phyloP scores from a whole-genome alignment of 2,797 vertebrate species.

The Enteromius radiatus region DNA sequence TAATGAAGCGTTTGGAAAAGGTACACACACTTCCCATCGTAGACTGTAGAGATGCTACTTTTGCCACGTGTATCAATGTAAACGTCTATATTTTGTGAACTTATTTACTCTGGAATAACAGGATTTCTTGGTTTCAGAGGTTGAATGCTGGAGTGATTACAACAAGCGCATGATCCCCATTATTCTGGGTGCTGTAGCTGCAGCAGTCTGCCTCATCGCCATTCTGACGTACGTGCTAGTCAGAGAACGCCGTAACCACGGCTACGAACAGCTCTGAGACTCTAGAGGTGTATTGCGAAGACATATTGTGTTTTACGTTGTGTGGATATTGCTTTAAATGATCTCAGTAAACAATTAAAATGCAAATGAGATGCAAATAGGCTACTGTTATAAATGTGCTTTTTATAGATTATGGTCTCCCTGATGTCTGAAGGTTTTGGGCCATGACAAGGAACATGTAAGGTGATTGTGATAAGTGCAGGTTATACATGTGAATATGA shows the following conservation, averaged over 20 bases:
- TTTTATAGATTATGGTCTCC: not conserved
- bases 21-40: conserved; percentile 64
- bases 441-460: not conserved
- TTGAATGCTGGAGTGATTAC: conserved; percentile 84
- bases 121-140: conserved; percentile 72
- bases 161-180: conserved; percentile 75
- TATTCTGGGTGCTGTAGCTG: conserved; percentile 72
- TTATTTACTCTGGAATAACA: not conserved
- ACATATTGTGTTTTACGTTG: not conserved
- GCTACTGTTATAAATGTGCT: not conserved
- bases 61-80: not conserved
- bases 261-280: conserved; percentile 81
- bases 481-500: not conserved
- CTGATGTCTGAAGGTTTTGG: not conserved
- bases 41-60: not conserved
- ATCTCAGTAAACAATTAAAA: conserved; percentile 5
- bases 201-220: conserved; percentile 77
- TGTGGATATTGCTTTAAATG: conserved; percentile 15
- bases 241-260: conserved; percentile 73
- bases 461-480: not conserved
- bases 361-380: not conserved
- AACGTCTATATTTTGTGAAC: too few species aligned
- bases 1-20: conserved; percentile 77
- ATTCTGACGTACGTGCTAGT: conserved; percentile 77
- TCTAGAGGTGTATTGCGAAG: not conserved